Evolutionary conservation across 1,140 invertebrate genomes (phyloP), one percentile per base, ranked within the genome.

Genomic region (Drosophila tsacasi): DNA sequence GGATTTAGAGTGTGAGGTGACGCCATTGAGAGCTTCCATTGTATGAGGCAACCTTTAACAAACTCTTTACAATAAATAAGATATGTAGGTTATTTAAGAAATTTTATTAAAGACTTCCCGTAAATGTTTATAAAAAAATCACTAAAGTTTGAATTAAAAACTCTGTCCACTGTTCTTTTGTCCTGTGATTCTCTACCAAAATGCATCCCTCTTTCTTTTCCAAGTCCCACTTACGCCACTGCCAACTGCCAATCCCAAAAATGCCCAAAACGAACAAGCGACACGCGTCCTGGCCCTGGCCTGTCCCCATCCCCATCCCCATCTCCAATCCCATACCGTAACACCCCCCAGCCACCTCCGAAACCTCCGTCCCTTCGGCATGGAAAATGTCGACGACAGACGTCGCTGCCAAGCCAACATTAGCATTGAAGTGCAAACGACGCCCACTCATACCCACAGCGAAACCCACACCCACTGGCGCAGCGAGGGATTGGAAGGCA

Each of bases 341-440:
- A 37, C 15, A 23, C 6, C 5, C 3, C 42, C 59, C 58, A 21
- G 3, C 61, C 65, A 47, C 42, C 67, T 35, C n/a, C 32, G 19
- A n/a, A 35, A 49, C 35, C 61, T 35, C 54, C 52, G 46, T 49
- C 35, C 66, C 59, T 52, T 58, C 35, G 19, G 77, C 81, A 71
- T 63, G 78, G 65, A 87, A 83, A 83, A 89, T 90, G 85, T 90
- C 86, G 85, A 90, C 85, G 79, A 90, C 85, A 90, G 85, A 90
- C 85, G 85, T 60, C 85, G 81, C 84, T 86, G 84, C 78, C 90
- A 91, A 91, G 82, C 82, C 90, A 86, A 91, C 86, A 91, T 91
- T 91, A 91, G 90, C 90, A 91, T 91, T 89, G 89, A 91, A 91
- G 90, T 91, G 90, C 90, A 90, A 91, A 90, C 90, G 90, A 85